Percentiles rank a stretch among this genome's conserved stretches.
Evolutionary conservation across 2,888 invertebrate genomes (phyloP).

Genomic region (Brassicogethes aeneus): DNA sequence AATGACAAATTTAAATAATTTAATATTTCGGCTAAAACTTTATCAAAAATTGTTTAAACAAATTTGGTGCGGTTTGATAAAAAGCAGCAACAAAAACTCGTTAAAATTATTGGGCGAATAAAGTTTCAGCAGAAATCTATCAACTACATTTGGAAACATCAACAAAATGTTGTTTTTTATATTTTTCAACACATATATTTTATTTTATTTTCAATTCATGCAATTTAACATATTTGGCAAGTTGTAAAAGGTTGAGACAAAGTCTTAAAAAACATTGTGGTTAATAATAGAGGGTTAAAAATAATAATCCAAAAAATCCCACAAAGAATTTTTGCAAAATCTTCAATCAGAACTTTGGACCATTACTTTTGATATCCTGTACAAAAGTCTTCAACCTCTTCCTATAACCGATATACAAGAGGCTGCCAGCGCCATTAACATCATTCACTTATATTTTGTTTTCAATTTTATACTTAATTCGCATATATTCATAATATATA

Average conservation of each 20-base stretch:
- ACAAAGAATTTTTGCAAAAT: too few relatives aligned
- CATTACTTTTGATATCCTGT: too few relatives aligned
- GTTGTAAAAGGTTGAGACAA: conserved; percentile 19
- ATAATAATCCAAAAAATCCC: too few relatives aligned
- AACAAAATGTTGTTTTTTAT: conserved; percentile 26
- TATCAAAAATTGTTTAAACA: conserved; percentile 15
- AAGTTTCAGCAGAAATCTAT: conserved; percentile 31
- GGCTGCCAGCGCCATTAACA: conserved; percentile 18
- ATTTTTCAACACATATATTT: conserved; percentile 18
- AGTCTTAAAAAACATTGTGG: not conserved
- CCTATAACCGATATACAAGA: conserved; percentile 18
- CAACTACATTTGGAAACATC: conserved; percentile 32
- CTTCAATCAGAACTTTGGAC: too few relatives aligned
- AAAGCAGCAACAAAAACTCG: conserved; percentile 13
- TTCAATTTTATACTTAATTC: not conserved
- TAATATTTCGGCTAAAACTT: conserved; percentile 29
- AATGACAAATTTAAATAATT: conserved; percentile 35
- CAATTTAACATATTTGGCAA: conserved; percentile 26
- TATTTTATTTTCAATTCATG: conserved; percentile 26
- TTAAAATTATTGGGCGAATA: conserved; percentile 12
- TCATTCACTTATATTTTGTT: not conserved
- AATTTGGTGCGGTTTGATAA: conserved; percentile 15
- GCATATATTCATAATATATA: conserved; percentile 5
- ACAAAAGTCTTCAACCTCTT: conserved; percentile 15
- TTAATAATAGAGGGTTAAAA: not conserved